Base-by-base conservation (phyloP, 1,140 invertebrate species). In the Diorhabda sublineata region DNA sequence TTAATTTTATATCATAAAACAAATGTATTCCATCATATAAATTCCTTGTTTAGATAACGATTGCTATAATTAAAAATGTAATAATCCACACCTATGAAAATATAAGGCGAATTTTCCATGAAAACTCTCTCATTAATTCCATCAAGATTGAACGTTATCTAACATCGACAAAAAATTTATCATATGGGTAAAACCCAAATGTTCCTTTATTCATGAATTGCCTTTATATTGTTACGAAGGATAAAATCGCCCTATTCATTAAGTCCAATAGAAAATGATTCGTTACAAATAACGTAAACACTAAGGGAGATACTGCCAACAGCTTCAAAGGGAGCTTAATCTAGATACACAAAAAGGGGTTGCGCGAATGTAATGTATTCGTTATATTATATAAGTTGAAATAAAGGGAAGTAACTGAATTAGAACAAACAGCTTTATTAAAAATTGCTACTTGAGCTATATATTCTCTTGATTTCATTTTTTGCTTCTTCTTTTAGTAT, bases 241-340 rank as follows among this genome's bases (percentile, higher is more conserved):
- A 73, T 73, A 63, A 73, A 73, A 73, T 73, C 71, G 57, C 71
- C 69, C 69, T 70, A 68, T 70, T 70, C 69, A 73, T 70, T 70
- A 68, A 60, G 67, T 56, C 65, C 71, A 69, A 73, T 73, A 73
- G 71, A 73, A 70, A 72, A 74, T 72, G 69, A 74, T 73, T 74
- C 73, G 73, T 74, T 73, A 70, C 71, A 67, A 73, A 74, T 71
- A 74, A 73, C 69, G 69, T 72, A 72, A 74, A 74, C 71, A 74
- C 59, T 65, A 69, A 71, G 71, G 61, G 69, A 43, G 45, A 58
- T 64, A 66, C 68, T 44, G 62, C 47, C 6, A 52, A 52, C n/a
- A 52, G 47, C 47, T 3, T n/a, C 47, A 4, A 4, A n/a, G 47
- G 47, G n/a, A 8, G n/a, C 47, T 52, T 52, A 3, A 52, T 52